Percentiles rank a stretch among this genome's conserved stretches.
Conservation (phyloP, 2,888 invertebrate genomes). For the Tryphoninae sp. region DNA sequence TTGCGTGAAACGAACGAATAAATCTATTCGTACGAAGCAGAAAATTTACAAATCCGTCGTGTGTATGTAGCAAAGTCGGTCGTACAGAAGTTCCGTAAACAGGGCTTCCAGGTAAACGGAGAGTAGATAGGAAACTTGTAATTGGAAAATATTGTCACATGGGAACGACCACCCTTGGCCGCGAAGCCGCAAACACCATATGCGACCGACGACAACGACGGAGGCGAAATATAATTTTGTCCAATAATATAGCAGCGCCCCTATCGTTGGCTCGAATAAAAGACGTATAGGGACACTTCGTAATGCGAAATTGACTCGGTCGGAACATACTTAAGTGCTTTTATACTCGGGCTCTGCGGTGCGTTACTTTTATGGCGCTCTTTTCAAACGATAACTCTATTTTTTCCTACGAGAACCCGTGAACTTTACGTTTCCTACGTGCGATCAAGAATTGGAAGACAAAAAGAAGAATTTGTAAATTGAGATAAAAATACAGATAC, state of each 20-base stretch:
- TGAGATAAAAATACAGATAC: no score
- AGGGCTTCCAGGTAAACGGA: slow-evolving; percentile 29
- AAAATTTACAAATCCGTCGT: slow-evolving; percentile 47
- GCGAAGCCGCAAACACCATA: not conserved
- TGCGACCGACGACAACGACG: slow-evolving; percentile 17
- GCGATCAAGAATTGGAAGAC: no score
- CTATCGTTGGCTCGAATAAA: slow-evolving; percentile 36
- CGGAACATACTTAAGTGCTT: not conserved
- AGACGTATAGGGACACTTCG: slow-evolving; percentile 20
- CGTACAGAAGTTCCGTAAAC: not conserved
- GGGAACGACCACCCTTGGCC: slow-evolving; percentile 47
- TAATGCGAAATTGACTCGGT: slow-evolving; percentile 4
- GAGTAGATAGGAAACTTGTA: slow-evolving; percentile 60
- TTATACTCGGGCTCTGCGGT: not conserved
- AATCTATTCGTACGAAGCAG: not conserved
- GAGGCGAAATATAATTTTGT: slow-evolving; percentile 32
- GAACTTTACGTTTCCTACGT: no score
- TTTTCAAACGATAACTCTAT: not conserved
- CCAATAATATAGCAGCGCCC: slow-evolving; percentile 20
- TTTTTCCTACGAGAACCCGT: not conserved
- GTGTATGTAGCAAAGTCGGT: not conserved
- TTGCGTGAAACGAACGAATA: slow-evolving; percentile 22
- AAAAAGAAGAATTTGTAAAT: no score
- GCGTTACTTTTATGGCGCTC: not conserved
- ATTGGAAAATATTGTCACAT: slow-evolving; percentile 62